Evolutionary conservation across 2,888 invertebrate species (phyloP), one percentile per base, ranked within the genome.

Genomic region (Carcina quercana): DNA sequence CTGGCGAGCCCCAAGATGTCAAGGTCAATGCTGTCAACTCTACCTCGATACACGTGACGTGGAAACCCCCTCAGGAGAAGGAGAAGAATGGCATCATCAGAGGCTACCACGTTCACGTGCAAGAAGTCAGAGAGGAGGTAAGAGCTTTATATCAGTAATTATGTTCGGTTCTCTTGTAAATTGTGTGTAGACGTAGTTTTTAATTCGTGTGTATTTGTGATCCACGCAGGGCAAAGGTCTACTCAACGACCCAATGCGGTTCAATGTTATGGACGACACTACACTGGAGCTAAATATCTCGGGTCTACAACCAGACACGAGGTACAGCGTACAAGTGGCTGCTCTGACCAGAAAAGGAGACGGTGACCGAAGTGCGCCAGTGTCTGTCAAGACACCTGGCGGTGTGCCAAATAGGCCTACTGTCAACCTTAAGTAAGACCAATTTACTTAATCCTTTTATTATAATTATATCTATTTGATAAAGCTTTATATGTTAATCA

Each of bases 331-430:
- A 36, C 95, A 96, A 85, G 96, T 98, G 36, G 97, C 97, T 1
- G 99, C 98, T 1, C 86, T 98, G 39, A 99, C 98, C 3, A 88
- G 97, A 42, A 96, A 96, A 72, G 99, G 99, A 25, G 98, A 99
- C 69, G 99, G 99, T 12, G 93, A 95, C 68, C 87, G 97, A 44
- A 97, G 97, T 64, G 83, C 90, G 38, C 93, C 95, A 13, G 92
- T 92, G 34, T 89, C 89, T 38, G 91, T 96, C 2, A 92, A 90
- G 73, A 99, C 98, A 1, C 96, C 96, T 15, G 97, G 97, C 32
- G 96, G 96, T 44, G 96, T 96, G 32, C 96, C 96, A 21, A 93
- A 93, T 47, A 85, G 93, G 51, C 94, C 96, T 25, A 89, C 90
- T 35, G 89, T 96, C 30, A 92, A 88, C 56, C 85, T 94, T 28